Percentiles rank a stretch among this genome's conserved stretches.
phyloP scores from a whole-genome alignment of 2,797 vertebrate genomes.

The Trachurus trachurus region DNA sequence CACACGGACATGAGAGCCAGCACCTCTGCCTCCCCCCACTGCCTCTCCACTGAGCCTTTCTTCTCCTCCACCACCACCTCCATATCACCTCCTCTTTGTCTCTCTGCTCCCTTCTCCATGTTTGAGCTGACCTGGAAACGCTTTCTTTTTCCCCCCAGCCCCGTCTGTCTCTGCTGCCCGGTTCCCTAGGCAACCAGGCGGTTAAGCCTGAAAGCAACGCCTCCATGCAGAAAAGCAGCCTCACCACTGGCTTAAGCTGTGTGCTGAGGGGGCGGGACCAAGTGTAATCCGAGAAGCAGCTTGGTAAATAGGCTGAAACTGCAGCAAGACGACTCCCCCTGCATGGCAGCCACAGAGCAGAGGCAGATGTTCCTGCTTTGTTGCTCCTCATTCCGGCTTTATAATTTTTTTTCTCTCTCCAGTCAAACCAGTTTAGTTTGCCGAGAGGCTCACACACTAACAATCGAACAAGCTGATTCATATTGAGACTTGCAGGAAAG shows the following conservation, averaged over 20 bases:
- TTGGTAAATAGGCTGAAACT: constrained; percentile 87
- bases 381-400: not conserved
- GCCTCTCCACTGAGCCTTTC: constrained; percentile 68
- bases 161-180: constrained; percentile 91
- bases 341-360: constrained; percentile 68
- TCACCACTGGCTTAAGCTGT: constrained; percentile 97
- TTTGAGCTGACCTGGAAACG: constrained; percentile 98
- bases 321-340: constrained; percentile 77
- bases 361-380: constrained; percentile 18
- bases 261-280: constrained; percentile 83
- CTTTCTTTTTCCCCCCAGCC: constrained; percentile 83
- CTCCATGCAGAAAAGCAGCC: constrained; percentile 89
- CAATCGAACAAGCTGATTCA: not conserved
- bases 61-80: constrained; percentile 69
- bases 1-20: constrained; percentile 91
- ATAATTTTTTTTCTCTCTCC: constrained; percentile 3
- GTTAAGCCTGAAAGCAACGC: constrained; percentile 92
- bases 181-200: constrained; percentile 98
- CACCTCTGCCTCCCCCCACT: constrained; percentile 92
- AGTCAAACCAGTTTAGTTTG: constrained; percentile 77
- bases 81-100: constrained; percentile 91
- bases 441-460: constrained; percentile 47
- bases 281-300: constrained; percentile 94
- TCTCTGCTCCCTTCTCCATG: constrained; percentile 93
- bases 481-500: constrained; percentile 26